phyloP scores from a whole-genome alignment of 2,797 vertebrate genomes.

The Acrossocheilus fasciatus region DNA sequence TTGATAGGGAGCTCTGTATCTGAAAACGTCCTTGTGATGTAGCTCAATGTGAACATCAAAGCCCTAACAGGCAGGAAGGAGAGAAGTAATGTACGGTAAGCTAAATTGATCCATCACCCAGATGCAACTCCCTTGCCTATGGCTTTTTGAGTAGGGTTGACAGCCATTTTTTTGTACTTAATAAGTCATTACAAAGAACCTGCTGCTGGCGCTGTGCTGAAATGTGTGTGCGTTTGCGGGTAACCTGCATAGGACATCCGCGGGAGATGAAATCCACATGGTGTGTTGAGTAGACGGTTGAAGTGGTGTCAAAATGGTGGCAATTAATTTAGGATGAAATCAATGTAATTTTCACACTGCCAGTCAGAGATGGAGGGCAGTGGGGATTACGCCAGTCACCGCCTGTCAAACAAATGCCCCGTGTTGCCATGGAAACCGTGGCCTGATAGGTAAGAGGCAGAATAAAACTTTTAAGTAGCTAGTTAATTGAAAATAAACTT shows the following conservation, averaged over 20 bases:
- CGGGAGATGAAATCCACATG: slow-evolving; percentile 32
- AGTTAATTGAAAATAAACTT: slow-evolving; percentile 62
- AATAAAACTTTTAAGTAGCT: slow-evolving; percentile 55
- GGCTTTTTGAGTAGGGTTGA: slow-evolving; percentile 72
- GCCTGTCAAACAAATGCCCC: slow-evolving; percentile 54
- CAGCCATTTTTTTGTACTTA: slow-evolving; percentile 73
- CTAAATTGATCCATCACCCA: slow-evolving; percentile 76
- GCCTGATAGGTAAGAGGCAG: slow-evolving; percentile 36
- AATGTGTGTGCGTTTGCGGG: slow-evolving; percentile 8
- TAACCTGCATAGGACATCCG: not conserved
- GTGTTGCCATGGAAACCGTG: slow-evolving; percentile 70
- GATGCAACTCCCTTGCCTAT: slow-evolving; percentile 67
- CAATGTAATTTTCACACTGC: slow-evolving; percentile 27
- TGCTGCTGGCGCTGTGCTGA: slow-evolving; percentile 36
- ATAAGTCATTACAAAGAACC: slow-evolving; percentile 71
- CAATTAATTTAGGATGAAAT: slow-evolving; percentile 50
- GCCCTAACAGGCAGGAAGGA: slow-evolving; percentile 68
- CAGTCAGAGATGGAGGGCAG: slow-evolving; percentile 42
- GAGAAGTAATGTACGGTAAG: slow-evolving; percentile 54
- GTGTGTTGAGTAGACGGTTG: slow-evolving; percentile 33
- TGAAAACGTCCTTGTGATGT: slow-evolving; percentile 68
- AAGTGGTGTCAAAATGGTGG: slow-evolving; percentile 28
- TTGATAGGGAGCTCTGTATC: slow-evolving; percentile 38
- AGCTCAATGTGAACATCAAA: slow-evolving; percentile 79
- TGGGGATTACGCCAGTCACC: slow-evolving; percentile 28